phyloP scores from a whole-genome alignment of 2,888 invertebrate genomes.

The Cheilosia pagana region DNA sequence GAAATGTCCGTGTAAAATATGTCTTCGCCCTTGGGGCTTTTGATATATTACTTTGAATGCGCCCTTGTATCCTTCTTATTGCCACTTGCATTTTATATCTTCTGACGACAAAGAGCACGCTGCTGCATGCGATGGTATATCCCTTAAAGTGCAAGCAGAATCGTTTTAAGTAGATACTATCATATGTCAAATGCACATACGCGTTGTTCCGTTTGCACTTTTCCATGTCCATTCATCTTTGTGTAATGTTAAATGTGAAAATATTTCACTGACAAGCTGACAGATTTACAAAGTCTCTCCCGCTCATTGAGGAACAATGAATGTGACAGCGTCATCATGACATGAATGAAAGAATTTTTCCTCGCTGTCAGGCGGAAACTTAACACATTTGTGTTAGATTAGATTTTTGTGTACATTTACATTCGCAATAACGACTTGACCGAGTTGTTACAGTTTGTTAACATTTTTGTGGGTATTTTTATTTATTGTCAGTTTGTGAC shows the following conservation, averaged over 20 bases:
- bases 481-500: too few species aligned
- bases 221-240: slow-evolving; percentile 19
- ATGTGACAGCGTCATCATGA: slow-evolving; percentile 14
- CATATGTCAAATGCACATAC: slow-evolving; percentile 48
- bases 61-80: slow-evolving; percentile 52
- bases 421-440: too few species aligned
- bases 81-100: slow-evolving; percentile 41
- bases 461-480: too few species aligned
- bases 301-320: slow-evolving; percentile 25
- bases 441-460: too few species aligned
- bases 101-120: background rate
- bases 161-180: slow-evolving; percentile 41
- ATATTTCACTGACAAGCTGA: slow-evolving; percentile 62
- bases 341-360: slow-evolving; percentile 17
- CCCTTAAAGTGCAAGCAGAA: slow-evolving; percentile 29
- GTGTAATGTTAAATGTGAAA: slow-evolving; percentile 29
- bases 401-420: too few species aligned
- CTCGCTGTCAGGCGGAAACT: background rate
- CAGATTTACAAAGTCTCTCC: slow-evolving; percentile 38
- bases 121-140: slow-evolving; percentile 25
- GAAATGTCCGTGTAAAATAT: slow-evolving; percentile 60
- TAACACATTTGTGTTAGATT: background rate
- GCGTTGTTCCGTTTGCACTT: slow-evolving; percentile 53
- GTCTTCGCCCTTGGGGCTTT: slow-evolving; percentile 51
- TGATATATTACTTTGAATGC: slow-evolving; percentile 70